Evolutionary conservation across 2,113 vertebrate genomes (phyloP).

Genomic region (Meles meles): DNA sequence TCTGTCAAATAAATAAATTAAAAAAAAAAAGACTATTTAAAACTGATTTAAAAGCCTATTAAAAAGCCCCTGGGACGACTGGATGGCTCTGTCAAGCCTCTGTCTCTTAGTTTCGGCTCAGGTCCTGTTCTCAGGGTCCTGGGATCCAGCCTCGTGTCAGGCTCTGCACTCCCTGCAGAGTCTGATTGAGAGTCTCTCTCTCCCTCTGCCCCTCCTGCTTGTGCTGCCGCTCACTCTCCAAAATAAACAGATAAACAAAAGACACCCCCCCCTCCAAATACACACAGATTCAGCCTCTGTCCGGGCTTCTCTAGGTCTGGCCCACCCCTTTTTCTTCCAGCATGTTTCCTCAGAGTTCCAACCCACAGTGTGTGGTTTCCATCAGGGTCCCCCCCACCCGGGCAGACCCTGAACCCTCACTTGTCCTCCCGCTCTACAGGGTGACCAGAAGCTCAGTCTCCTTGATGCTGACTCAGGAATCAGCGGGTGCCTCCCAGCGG

Average conservation of each 20-base stretch:
- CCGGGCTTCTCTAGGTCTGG: neutral
- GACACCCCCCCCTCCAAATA: neutral
- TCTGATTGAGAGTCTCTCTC: neutral
- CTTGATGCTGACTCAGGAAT: neutral
- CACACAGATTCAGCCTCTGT: no score
- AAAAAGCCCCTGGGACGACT: neutral
- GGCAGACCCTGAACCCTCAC: neutral
- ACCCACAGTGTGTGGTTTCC: neutral
- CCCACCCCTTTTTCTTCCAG: neutral
- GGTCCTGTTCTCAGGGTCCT: neutral
- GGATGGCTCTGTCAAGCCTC: neutral
- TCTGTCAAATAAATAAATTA: no score
- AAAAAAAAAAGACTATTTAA: neutral
- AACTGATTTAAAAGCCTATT: no score
- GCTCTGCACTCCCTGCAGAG: neutral
- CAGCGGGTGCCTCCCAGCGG: neutral
- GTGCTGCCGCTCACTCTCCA: neutral
- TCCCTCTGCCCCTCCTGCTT: neutral
- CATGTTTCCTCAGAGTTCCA: neutral
- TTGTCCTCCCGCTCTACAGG: neutral
- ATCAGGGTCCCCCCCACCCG: neutral
- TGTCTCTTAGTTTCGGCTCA: neutral
- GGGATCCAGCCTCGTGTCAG: neutral
- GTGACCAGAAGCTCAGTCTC: neutral
- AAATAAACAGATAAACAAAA: neutral